Percentiles rank a stretch among this genome's conserved stretches.
Conservation (phyloP, 2,797 vertebrate genomes). For the Sternotherus odoratus region DNA sequence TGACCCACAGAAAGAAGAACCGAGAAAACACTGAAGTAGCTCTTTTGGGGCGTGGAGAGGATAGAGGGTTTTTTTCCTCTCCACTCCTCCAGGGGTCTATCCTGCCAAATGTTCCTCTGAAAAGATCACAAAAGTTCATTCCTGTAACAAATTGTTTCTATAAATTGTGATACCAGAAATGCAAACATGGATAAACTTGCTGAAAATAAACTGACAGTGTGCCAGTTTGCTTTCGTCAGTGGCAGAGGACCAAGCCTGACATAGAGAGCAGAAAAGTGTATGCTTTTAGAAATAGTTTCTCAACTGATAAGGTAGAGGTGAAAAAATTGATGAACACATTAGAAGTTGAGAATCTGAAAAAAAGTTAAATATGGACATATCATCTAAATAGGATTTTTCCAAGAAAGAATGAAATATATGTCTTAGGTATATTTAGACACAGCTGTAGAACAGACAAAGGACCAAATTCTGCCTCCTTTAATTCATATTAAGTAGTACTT, state of each 20-base stretch:
- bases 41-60: not conserved
- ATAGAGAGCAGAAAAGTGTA: not conserved
- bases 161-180: conserved; percentile 68
- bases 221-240: conserved; percentile 71
- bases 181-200: conserved; percentile 76
- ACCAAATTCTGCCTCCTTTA: not conserved
- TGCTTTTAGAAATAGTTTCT: conserved; percentile 38
- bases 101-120: conserved; percentile 60
- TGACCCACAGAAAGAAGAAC: not conserved
- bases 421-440: not conserved
- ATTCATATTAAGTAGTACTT: not conserved
- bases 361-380: fast-evolving
- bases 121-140: conserved; percentile 72
- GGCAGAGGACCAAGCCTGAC: conserved; percentile 64
- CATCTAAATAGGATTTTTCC: not conserved
- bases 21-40: not conserved
- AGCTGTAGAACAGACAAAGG: not conserved
- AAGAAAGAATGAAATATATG: not conserved
- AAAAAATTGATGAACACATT: not conserved
- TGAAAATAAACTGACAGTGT: conserved; percentile 74
- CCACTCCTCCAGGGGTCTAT: not conserved
- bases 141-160: conserved; percentile 72
- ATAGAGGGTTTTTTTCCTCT: not conserved
- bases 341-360: not conserved
- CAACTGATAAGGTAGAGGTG: conserved; percentile 34